These are phyloP conservation scores for Cerceris rybyensis DNA, from an alignment of 2,888 invertebrate genomes.

Conservation along the genomic window DNA sequence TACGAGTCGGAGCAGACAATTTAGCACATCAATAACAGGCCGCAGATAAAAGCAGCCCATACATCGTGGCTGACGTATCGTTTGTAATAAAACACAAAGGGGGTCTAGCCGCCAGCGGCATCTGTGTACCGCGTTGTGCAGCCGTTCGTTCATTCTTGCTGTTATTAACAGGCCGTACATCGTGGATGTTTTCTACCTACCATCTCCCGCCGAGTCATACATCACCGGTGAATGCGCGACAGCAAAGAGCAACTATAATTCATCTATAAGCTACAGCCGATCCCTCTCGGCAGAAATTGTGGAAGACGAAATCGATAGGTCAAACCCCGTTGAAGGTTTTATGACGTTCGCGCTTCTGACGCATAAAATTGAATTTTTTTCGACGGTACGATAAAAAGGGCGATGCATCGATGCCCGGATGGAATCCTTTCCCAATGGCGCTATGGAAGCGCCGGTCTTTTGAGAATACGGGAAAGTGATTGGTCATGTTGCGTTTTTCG, in stretches of 20 bases:
- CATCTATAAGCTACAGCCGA: constrained; percentile 76
- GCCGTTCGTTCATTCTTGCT: constrained; percentile 74
- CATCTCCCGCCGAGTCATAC: constrained; percentile 78
- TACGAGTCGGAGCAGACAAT: constrained; percentile 79
- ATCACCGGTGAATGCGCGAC: constrained; percentile 78
- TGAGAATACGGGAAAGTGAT: no score
- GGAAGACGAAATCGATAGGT: constrained; percentile 75
- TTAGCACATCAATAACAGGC: constrained; percentile 81
- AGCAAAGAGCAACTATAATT: constrained; percentile 79
- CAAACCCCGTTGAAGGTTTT: constrained; percentile 64
- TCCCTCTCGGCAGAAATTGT: constrained; percentile 68
- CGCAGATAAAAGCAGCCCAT: constrained; percentile 79
- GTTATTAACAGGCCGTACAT: constrained; percentile 78
- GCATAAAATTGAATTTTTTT: constrained; percentile 51
- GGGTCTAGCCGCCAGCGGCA: constrained; percentile 76
- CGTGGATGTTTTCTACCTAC: constrained; percentile 75
- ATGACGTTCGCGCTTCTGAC: constrained; percentile 42
- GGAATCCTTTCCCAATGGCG: background rate
- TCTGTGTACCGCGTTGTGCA: constrained; percentile 73
- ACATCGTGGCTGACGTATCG: constrained; percentile 80
- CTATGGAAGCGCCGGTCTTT: no score
- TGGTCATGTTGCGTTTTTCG: no score
- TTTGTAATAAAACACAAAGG: constrained; percentile 82
- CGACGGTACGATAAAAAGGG: constrained; percentile 15
- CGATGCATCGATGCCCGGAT: background rate